phyloP scores from a whole-genome alignment of 1,140 invertebrate species.

The Metopolophium dirhodum region DNA sequence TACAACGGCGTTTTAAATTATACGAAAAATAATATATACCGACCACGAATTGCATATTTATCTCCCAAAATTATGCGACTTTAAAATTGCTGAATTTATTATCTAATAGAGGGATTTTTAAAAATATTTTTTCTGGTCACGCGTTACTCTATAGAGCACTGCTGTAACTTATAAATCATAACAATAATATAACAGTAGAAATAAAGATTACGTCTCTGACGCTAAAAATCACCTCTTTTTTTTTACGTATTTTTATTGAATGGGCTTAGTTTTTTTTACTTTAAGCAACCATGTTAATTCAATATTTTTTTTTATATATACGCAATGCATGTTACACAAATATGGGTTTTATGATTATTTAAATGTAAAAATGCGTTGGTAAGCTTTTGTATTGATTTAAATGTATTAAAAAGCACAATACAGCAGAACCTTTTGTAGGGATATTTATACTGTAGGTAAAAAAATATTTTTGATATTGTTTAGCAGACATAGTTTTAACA shows the following conservation, averaged over 20 bases:
- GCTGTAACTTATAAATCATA: not conserved
- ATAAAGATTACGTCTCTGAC: not conserved
- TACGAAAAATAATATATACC: not conserved
- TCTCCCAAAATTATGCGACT: not conserved
- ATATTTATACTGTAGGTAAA: no score
- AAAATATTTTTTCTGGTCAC: not conserved
- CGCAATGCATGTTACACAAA: not conserved
- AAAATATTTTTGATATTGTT: not conserved
- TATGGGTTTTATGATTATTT: not conserved
- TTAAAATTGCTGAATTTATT: not conserved
- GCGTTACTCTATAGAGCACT: not conserved
- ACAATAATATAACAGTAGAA: not conserved
- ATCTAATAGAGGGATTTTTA: not conserved
- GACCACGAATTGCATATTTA: not conserved
- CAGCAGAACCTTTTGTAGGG: not conserved
- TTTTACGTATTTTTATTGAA: not conserved
- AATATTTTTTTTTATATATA: not conserved
- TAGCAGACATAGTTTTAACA: not conserved
- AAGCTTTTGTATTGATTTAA: not conserved
- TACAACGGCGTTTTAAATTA: not conserved
- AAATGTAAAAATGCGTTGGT: not conserved
- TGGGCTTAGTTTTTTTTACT: not conserved
- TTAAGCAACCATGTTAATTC: not conserved
- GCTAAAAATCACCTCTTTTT: not conserved
- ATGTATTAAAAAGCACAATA: not conserved